Conservation (phyloP, 2,113 vertebrate species). For the Sylvia atricapilla region DNA sequence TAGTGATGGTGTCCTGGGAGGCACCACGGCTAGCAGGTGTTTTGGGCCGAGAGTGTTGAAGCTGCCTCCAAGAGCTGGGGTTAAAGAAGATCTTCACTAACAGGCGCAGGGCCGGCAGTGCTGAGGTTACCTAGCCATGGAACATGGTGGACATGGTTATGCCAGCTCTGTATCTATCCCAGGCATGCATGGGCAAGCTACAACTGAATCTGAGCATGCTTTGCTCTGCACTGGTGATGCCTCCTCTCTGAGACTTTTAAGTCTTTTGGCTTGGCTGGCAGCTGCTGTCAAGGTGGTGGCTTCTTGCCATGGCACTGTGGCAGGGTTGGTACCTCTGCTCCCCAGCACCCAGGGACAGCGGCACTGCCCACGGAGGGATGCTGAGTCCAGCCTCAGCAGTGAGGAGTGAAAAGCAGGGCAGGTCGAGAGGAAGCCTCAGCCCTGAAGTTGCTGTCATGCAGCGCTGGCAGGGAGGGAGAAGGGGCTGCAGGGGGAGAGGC, state of each 20-base stretch:
- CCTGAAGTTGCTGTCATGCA: background rate
- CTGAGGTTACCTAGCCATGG: rapidly evolving
- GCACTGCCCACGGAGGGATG: background rate
- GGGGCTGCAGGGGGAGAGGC: constrained; percentile 8
- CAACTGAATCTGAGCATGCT: background rate
- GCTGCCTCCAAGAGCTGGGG: background rate
- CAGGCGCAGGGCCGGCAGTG: rapidly evolving
- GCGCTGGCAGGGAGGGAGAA: background rate
- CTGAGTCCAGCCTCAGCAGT: background rate
- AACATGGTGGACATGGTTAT: rapidly evolving
- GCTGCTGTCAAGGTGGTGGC: background rate
- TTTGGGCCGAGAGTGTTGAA: background rate
- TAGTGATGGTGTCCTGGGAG: background rate
- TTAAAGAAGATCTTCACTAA: background rate
- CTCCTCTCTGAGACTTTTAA: background rate
- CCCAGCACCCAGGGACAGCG: rapidly evolving
- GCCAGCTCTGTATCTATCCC: background rate
- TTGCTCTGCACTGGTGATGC: background rate
- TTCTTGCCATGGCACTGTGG: rapidly evolving
- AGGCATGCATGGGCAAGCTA: background rate
- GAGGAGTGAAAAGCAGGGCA: background rate
- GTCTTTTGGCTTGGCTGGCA: background rate
- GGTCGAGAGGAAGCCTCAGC: background rate
- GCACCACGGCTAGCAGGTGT: background rate
- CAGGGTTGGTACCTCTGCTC: background rate